phyloP scores from a whole-genome alignment of 2,888 invertebrate genomes.

The Incurvaria masculella region DNA sequence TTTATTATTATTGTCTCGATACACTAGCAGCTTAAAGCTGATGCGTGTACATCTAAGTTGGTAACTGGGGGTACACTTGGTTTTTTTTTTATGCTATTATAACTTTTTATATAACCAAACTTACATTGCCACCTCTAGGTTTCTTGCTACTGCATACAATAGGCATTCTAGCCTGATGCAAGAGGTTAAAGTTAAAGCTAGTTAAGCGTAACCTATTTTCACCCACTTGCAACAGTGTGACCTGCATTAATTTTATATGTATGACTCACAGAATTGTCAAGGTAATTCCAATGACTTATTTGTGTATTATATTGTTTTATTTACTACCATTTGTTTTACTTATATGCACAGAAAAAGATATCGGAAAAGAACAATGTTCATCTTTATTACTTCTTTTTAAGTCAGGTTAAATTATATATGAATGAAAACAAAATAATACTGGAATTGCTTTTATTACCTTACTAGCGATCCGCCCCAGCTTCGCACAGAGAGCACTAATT shows the following conservation, averaged over 20 bases:
- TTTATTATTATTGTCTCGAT: too few species aligned
- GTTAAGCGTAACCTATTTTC: constrained; percentile 5
- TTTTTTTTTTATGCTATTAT: constrained; percentile 12
- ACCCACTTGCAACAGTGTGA: background rate
- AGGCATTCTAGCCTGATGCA: constrained; percentile 4
- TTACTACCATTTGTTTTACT: background rate
- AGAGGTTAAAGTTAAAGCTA: constrained; percentile 4
- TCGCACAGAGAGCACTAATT: too few species aligned
- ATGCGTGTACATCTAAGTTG: too few species aligned
- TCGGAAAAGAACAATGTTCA: constrained; percentile 25
- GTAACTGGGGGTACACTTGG: too few species aligned
- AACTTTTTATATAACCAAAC: constrained; percentile 6
- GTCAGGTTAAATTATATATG: background rate
- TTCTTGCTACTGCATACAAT: constrained; percentile 4
- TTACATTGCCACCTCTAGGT: constrained; percentile 6
- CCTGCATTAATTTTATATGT: too few species aligned
- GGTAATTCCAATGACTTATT: background rate
- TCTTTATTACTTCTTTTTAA: constrained; percentile 31
- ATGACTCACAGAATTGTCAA: too few species aligned
- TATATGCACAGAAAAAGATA: constrained; percentile 8
- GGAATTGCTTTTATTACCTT: too few species aligned
- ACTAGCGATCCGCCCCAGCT: too few species aligned
- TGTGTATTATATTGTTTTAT: background rate
- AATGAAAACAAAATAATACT: constrained; percentile 1
- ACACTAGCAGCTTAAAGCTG: too few species aligned